phyloP scores from a whole-genome alignment of 2,797 vertebrate genomes.

The Coregonus suidteri region DNA sequence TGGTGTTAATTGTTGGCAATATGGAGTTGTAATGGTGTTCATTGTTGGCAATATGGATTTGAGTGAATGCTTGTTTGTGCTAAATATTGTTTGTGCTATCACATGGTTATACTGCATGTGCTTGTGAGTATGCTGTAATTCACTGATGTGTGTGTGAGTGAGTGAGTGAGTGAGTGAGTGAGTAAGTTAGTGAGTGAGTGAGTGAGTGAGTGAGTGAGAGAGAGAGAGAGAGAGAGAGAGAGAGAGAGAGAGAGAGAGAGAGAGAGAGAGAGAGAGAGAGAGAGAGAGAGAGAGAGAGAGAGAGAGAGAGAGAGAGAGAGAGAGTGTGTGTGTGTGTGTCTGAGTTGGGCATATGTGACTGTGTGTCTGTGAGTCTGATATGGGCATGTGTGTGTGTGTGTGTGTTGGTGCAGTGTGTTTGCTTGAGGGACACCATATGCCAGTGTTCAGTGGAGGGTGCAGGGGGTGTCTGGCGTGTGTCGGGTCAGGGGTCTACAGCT shows the following conservation, averaged over 20 bases:
- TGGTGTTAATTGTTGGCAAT: no score
- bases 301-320: neutral
- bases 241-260: no score
- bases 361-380: no score
- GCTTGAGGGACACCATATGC: slow-evolving; percentile 74
- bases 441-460: slow-evolving; percentile 36
- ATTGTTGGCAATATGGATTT: neutral
- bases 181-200: neutral
- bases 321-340: no score
- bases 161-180: neutral
- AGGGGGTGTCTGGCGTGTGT: slow-evolving; percentile 71
- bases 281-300: no score
- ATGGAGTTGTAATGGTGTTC: no score
- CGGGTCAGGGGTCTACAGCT: slow-evolving; percentile 78
- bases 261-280: no score
- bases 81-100: no score
- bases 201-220: neutral
- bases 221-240: no score
- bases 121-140: neutral
- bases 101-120: neutral
- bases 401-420: slow-evolving; percentile 38
- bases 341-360: no score
- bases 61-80: neutral
- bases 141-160: slow-evolving; percentile 6
- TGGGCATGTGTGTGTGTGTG: no score